These are phyloP conservation scores for Formica exsecta DNA, from an alignment of 1,140 invertebrate genomes.

Conservation along the genomic window DNA sequence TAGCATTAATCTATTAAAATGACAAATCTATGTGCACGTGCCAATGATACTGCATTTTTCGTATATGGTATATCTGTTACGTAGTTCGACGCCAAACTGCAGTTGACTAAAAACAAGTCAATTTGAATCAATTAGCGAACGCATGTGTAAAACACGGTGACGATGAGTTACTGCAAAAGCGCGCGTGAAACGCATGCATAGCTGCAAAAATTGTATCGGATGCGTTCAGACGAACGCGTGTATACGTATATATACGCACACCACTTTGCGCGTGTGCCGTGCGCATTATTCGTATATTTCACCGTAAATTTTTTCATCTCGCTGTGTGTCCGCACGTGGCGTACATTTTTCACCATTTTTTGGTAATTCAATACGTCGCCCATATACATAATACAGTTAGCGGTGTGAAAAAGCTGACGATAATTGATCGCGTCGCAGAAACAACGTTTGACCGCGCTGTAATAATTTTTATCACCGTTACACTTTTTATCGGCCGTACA, in stretches of 20 bases:
- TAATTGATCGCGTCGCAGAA: conserved; percentile 61
- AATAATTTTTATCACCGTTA: conserved; percentile 61
- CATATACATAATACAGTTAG: conserved; percentile 62
- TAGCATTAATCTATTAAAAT: conserved; percentile 50
- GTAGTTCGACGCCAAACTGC: conserved; percentile 10
- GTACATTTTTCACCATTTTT: conserved; percentile 63
- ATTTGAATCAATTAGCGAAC: conserved; percentile 64
- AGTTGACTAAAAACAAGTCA: conserved; percentile 54
- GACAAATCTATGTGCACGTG: conserved; percentile 42
- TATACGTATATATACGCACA: background rate
- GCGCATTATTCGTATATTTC: conserved; percentile 55
- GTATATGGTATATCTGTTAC: conserved; percentile 12
- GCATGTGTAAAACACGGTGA: conserved; percentile 61
- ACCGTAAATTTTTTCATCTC: conserved; percentile 59
- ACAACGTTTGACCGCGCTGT: conserved; percentile 61
- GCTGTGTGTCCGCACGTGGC: conserved; percentile 32
- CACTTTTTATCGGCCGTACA: conserved; percentile 46
- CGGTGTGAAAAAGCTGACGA: conserved; percentile 57
- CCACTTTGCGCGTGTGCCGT: background rate
- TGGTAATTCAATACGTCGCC: conserved; percentile 63
- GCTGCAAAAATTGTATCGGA: conserved; percentile 38
- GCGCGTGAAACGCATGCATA: conserved; percentile 14
- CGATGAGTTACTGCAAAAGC: conserved; percentile 62
- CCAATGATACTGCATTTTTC: conserved; percentile 16
- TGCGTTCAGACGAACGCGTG: conserved; percentile 1